A percentile compares a stretch with the other conserved stretches of the same genome.
Evolutionary conservation across 2,113 vertebrate genomes (phyloP).

Genomic region (Clupea harengus): DNA sequence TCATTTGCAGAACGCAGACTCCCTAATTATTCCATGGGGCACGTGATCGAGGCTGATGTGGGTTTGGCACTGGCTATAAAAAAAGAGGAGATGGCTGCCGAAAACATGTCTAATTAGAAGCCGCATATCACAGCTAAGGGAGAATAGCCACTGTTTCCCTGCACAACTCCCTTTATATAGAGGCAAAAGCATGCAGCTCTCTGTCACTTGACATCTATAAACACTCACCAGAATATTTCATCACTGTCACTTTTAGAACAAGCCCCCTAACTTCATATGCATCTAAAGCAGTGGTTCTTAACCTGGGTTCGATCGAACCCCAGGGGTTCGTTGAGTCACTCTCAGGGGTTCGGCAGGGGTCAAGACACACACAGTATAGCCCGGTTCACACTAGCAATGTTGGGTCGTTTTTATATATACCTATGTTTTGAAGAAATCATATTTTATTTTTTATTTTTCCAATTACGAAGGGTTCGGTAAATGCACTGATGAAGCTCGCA

Average conservation of each 20-base stretch:
- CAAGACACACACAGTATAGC: no score
- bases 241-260: not conserved
- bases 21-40: not conserved
- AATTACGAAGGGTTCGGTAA: no score
- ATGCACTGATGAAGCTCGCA: no score
- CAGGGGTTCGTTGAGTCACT: no score
- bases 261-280: not conserved
- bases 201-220: not conserved
- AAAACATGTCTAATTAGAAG: not conserved
- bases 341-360: no score
- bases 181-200: not conserved
- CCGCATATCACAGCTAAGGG: not conserved
- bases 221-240: not conserved
- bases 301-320: no score
- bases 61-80: not conserved
- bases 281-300: no score
- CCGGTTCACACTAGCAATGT: no score
- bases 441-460: no score
- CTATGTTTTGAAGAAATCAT: no score
- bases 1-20: constrained; percentile 42
- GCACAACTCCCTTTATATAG: not conserved
- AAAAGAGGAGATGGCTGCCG: not conserved
- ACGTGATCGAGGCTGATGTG: not conserved
- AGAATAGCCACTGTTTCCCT: not conserved
- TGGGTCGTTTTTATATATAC: no score